Evolutionary conservation across 2,797 vertebrate genomes (phyloP).

Genomic region (Benthosema pterotum): DNA sequence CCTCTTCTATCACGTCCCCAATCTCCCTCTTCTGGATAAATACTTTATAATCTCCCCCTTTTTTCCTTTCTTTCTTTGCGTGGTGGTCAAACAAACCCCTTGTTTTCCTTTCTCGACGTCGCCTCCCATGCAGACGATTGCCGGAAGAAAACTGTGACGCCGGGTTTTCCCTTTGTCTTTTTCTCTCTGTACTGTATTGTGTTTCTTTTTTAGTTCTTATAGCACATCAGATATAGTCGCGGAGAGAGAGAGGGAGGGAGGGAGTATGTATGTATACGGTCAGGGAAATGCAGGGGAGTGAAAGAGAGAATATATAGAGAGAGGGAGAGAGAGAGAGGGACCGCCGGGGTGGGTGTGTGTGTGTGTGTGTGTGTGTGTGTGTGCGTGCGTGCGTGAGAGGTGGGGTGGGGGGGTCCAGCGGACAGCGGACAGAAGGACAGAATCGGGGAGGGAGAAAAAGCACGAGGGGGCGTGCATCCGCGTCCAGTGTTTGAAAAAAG

Average conservation of each 20-base stretch:
- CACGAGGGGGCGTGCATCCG: slow-evolving; percentile 5
- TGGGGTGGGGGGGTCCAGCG: not conserved
- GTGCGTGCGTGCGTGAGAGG: not conserved
- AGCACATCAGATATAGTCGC: slow-evolving; percentile 44
- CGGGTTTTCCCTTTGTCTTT: not conserved
- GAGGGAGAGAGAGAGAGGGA: not conserved
- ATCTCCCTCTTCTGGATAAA: slow-evolving; percentile 53
- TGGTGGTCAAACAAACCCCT: not conserved
- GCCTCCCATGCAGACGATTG: too few relatives aligned
- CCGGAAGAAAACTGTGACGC: slow-evolving; percentile 33
- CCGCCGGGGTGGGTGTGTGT: not conserved
- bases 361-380: not conserved
- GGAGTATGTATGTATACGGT: too few relatives aligned
- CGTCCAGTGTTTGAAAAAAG: slow-evolving; percentile 37
- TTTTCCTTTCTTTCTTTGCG: too few relatives aligned
- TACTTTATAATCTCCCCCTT: slow-evolving; percentile 3
- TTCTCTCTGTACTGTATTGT: not conserved
- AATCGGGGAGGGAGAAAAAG: not conserved
- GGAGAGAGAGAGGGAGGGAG: too few relatives aligned
- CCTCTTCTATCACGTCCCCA: slow-evolving; percentile 39
- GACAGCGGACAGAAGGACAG: slow-evolving; percentile 20
- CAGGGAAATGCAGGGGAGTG: slow-evolving; percentile 8
- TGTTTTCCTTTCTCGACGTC: slow-evolving; percentile 18
- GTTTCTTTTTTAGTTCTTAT: not conserved
- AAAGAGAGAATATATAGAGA: slow-evolving; percentile 2